phyloP scores from a whole-genome alignment of 2,113 vertebrate species.

The Burhinus oedicnemus region DNA sequence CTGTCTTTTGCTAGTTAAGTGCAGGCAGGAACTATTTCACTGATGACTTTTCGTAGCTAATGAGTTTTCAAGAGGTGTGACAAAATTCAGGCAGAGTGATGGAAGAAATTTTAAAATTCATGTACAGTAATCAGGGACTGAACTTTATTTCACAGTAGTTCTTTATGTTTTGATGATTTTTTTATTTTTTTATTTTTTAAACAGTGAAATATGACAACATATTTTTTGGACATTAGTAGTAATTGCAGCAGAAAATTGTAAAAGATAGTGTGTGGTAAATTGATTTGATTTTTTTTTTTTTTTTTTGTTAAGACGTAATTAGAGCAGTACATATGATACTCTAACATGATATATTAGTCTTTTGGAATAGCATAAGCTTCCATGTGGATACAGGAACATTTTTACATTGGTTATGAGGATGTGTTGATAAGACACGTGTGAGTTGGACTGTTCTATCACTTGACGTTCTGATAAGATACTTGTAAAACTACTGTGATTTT shows the following conservation, averaged over 20 bases:
- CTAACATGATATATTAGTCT: not conserved
- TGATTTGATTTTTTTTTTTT: not conserved
- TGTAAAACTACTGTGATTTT: not conserved
- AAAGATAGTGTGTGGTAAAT: not conserved
- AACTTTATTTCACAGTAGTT: not conserved
- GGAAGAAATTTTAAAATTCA: not conserved
- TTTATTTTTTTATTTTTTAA: not conserved
- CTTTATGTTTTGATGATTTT: not conserved
- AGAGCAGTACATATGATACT: not conserved
- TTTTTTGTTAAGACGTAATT: not conserved
- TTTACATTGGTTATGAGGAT: not conserved
- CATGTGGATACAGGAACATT: not conserved
- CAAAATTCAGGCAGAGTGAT: not conserved
- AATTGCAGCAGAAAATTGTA: not conserved
- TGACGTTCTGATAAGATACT: not conserved
- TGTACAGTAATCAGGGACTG: not conserved
- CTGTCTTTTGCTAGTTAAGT: not conserved
- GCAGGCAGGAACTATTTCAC: not conserved
- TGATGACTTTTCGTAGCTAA: not conserved
- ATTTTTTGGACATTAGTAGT: not conserved
- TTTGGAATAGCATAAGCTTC: not conserved
- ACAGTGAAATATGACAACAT: not conserved
- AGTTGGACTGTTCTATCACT: not conserved
- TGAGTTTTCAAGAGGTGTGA: not conserved
- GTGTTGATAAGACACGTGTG: not conserved